Percentiles rank a stretch among this genome's conserved stretches.
Conservation (phyloP, 2,113 vertebrate species). For the Nettapus auritus region DNA sequence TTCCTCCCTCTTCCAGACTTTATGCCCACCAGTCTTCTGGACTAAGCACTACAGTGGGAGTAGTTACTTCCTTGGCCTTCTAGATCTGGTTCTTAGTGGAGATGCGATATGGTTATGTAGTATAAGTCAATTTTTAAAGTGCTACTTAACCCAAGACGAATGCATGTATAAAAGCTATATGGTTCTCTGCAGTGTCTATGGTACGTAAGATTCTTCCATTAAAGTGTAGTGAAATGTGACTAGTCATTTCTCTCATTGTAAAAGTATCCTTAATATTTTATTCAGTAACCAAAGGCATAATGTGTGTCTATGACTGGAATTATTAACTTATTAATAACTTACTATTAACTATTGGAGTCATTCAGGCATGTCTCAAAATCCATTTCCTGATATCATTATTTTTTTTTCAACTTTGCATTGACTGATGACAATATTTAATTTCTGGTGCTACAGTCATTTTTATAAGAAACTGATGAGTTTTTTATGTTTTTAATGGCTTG, state of each 20-base stretch:
- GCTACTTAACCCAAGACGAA: neutral
- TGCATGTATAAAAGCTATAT: no score
- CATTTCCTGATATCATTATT: neutral
- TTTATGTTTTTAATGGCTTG: neutral
- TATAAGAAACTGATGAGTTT: neutral
- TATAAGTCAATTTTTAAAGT: neutral
- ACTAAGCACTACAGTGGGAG: neutral
- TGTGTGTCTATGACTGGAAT: neutral
- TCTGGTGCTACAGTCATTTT: neutral
- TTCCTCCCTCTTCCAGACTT: neutral
- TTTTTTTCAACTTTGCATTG: neutral
- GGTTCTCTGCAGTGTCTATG: neutral
- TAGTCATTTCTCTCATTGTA: neutral
- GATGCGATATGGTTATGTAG: neutral
- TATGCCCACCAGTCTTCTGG: neutral
- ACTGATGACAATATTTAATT: neutral
- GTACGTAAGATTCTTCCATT: neutral
- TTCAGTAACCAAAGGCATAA: neutral
- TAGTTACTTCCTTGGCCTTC: neutral
- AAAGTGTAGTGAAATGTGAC: neutral
- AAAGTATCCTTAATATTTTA: neutral
- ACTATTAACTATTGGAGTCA: neutral
- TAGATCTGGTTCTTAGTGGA: neutral
- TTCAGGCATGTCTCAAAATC: neutral
- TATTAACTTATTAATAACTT: no score